Percentiles rank a stretch among this genome's conserved stretches.
Evolutionary conservation across 2,888 invertebrate genomes (phyloP).

Genomic region (Melikaiella ostensackeni): DNA sequence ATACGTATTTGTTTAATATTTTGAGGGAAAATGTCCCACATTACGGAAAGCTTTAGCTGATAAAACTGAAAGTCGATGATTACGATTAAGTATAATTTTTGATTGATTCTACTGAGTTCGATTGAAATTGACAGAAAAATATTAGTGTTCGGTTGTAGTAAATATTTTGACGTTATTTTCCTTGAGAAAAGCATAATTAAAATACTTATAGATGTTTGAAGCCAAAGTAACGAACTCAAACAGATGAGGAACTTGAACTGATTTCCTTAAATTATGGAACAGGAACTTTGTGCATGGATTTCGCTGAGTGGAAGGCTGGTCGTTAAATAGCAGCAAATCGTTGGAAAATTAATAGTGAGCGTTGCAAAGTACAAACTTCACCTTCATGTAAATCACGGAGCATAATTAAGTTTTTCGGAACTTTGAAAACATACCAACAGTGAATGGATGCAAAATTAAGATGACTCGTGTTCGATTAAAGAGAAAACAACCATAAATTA

Average conservation of each 20-base stretch:
- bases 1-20: too few species aligned
- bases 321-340: slow-evolving; percentile 9
- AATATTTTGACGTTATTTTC: background rate
- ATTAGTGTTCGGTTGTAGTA: background rate
- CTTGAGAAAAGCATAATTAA: background rate
- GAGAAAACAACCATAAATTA: background rate
- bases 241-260: background rate
- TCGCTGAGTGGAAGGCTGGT: background rate
- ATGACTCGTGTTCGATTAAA: background rate
- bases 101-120: too few species aligned
- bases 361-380: slow-evolving; percentile 1
- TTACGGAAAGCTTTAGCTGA: too few species aligned
- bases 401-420: slow-evolving; percentile 13
- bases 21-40: too few species aligned
- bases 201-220: background rate
- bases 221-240: background rate
- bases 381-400: background rate
- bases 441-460: background rate
- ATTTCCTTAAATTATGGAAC: slow-evolving; percentile 12
- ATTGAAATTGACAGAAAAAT: background rate
- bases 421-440: background rate
- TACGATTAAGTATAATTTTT: too few species aligned
- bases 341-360: slow-evolving; percentile 19
- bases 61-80: too few species aligned
- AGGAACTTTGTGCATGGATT: slow-evolving; percentile 18